Evolutionary conservation across 1,140 invertebrate species (phyloP), one percentile per base, ranked within the genome.

Genomic region (Caligus rogercresseyi): DNA sequence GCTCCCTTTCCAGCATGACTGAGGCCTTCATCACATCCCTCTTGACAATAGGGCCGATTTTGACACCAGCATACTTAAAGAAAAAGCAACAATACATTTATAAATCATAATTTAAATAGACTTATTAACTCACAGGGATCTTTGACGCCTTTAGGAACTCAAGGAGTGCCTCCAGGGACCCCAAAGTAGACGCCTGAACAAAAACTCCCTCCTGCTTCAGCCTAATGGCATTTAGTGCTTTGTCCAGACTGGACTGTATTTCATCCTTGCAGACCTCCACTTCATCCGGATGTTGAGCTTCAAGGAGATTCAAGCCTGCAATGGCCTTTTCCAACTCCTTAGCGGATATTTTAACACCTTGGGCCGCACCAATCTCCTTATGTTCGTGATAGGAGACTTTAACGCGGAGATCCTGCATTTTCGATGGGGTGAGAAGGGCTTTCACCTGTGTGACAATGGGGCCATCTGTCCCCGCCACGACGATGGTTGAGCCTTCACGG

Each of bases 11-110:
- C 76, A 98, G 73, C 96, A 99, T 99, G 61, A 89, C 89, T 3
- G 94, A 97, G 1, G 94, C 94, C 74, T 93, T 97, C 89, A 98
- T 98, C 1, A 99, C 92, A 74, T 99, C 96, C 70, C 90, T 91
- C 73, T 96, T 98, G 54, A 98, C 95, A 24, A 99, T 95, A 19
- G 96, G 95, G 13, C 96, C 96, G 75, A 99, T 98, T 67, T 94
- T 88, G 69, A 99, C 97, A 56, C 92, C 91, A 52, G 89, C 86
- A 76, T 96, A 98, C 89, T 95, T n/a, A n/a, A n/a, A n/a, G n/a
- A 78, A 43, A 43, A 43, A 11, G 31, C 31, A 43, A 43, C 55
- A 82, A 81, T 67, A 70, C 67, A 73, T 18, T 15, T 7, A 54
- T 7, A 72, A 67, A 64, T 55, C 7, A 58, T 13, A 58, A 25